phyloP scores from a whole-genome alignment of 2,113 vertebrate species.

The Petaurus breviceps region DNA sequence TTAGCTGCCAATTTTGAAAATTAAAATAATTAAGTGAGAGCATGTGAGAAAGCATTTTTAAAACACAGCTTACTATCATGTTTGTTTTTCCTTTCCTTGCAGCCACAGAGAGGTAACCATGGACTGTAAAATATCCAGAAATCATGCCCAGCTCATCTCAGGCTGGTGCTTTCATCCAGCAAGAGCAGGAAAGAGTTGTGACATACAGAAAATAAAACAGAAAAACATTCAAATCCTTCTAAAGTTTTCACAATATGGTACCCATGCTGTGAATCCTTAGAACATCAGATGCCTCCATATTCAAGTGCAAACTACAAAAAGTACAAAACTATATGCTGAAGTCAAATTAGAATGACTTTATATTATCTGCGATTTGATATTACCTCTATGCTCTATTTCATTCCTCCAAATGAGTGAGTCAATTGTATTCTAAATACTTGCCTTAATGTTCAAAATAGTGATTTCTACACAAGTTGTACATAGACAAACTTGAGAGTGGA shows the following conservation, averaged over 20 bases:
- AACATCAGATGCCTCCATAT: neutral
- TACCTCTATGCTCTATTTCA: conserved; percentile 14
- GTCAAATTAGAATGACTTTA: neutral
- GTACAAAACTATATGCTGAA: neutral
- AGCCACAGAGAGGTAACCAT: conserved; percentile 5
- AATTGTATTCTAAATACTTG: neutral
- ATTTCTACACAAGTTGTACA: neutral
- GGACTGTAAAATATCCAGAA: neutral
- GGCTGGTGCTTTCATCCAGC: neutral
- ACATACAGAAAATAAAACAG: conserved; percentile 9
- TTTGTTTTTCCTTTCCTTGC: conserved; percentile 5
- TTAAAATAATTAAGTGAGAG: neutral
- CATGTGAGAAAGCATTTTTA: neutral
- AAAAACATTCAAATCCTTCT: conserved; percentile 27
- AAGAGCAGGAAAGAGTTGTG: conserved; percentile 6
- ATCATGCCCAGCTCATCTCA: conserved; percentile 19
- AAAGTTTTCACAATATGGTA: neutral
- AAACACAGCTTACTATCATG: neutral
- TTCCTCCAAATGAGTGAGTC: neutral
- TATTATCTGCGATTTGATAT: conserved; percentile 27
- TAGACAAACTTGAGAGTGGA: neutral
- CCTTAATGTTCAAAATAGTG: conserved; percentile 12
- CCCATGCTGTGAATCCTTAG: neutral
- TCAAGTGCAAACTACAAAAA: neutral
- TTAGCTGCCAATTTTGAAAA: neutral